A percentile compares a stretch with the other conserved stretches of the same genome.
These are phyloP conservation scores for Rhinatrema bivittatum DNA, from an alignment of 2,797 vertebrate species.

Conservation along the genomic window DNA sequence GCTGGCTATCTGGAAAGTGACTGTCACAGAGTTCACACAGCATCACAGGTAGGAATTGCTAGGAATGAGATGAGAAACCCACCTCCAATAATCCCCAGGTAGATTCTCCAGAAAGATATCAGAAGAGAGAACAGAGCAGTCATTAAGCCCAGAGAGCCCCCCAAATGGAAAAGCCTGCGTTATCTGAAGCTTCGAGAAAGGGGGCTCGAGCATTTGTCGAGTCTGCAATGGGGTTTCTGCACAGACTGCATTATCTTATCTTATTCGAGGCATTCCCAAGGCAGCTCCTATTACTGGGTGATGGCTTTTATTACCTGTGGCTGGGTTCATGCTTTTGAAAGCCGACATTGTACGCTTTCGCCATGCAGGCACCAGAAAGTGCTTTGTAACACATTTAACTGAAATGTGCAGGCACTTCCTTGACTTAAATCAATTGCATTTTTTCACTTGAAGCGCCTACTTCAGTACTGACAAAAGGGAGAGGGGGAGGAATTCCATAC, in stretches of 20 bases:
- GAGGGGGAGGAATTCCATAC: slow-evolving; percentile 36
- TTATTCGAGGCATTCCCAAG: slow-evolving; percentile 16
- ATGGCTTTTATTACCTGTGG: no score
- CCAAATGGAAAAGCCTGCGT: no score
- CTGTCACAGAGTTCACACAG: no score
- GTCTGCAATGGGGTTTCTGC: background rate
- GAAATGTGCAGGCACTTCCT: background rate
- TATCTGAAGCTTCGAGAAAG: no score
- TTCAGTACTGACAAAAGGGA: slow-evolving; percentile 37
- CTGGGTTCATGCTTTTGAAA: slow-evolving; percentile 19
- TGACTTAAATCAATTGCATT: slow-evolving; percentile 24
- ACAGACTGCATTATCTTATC: slow-evolving; percentile 20
- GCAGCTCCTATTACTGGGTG: slow-evolving; percentile 14
- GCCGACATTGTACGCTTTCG: slow-evolving; percentile 12
- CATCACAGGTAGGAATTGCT: no score
- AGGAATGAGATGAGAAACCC: no score
- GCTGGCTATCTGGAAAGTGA: no score
- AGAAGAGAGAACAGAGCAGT: no score
- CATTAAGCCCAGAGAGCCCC: no score
- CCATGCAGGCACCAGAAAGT: background rate
- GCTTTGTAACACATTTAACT: background rate
- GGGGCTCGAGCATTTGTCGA: no score
- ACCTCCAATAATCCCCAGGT: no score
- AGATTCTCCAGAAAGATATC: no score
- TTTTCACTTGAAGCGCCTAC: slow-evolving; percentile 7